A percentile compares a stretch with the other conserved stretches of the same genome.
Conservation (phyloP, 2,888 invertebrate species). For the Lasioglossum zephyrum region DNA sequence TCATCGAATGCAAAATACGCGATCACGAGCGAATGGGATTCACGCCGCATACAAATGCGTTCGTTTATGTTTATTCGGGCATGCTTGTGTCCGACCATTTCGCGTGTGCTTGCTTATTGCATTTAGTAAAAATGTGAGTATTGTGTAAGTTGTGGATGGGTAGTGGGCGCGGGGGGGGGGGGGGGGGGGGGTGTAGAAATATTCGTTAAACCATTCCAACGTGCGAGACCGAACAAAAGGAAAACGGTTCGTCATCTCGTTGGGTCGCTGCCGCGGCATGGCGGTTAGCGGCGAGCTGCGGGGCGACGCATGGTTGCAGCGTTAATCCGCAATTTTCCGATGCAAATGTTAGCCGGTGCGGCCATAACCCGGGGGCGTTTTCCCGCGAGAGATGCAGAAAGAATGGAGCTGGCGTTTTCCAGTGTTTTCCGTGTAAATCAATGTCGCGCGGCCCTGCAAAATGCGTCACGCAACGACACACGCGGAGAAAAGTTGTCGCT, state of each 20-base stretch:
- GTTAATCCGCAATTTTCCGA: conserved; percentile 68
- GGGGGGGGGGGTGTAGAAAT: neutral
- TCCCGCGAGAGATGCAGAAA: conserved; percentile 28
- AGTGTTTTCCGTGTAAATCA: conserved; percentile 30
- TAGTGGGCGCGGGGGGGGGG: neutral
- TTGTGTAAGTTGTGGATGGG: neutral
- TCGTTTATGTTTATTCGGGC: neutral
- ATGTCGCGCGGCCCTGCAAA: conserved; percentile 17
- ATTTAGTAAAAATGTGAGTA: neutral
- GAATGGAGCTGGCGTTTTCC: conserved; percentile 30
- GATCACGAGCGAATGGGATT: neutral
- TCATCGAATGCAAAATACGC: neutral
- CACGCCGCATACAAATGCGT: neutral
- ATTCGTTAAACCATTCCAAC: conserved; percentile 27
- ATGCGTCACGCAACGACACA: conserved; percentile 19
- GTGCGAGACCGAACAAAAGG: conserved; percentile 23
- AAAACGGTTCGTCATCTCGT: conserved; percentile 29
- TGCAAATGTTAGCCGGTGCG: conserved; percentile 57
- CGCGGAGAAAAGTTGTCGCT: neutral
- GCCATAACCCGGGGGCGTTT: conserved; percentile 25
- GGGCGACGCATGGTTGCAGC: conserved; percentile 23
- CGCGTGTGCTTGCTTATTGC: neutral
- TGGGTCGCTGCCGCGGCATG: neutral
- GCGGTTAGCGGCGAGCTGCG: neutral
- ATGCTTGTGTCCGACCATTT: neutral